These are phyloP conservation scores for Coboldia fuscipes DNA, from an alignment of 1,140 invertebrate species.

Conservation along the genomic window DNA sequence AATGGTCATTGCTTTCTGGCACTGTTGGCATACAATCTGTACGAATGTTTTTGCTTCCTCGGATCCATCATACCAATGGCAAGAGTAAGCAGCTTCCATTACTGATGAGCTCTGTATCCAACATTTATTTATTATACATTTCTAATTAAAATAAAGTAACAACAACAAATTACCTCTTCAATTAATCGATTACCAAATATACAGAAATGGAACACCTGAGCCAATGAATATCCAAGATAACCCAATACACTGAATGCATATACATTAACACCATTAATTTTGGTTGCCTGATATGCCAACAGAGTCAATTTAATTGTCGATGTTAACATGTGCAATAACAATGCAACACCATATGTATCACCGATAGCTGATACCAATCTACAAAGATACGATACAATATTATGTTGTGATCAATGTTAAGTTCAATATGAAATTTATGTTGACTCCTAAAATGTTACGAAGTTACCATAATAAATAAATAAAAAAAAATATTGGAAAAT, in stretches of 20 bases:
- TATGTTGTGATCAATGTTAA: background rate
- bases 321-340: slow-evolving; percentile 61
- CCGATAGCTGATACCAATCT: slow-evolving; percentile 57
- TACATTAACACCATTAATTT: slow-evolving; percentile 49
- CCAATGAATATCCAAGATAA: slow-evolving; percentile 54
- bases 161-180: slow-evolving; percentile 39
- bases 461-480: too few species aligned
- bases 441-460: background rate
- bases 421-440: background rate
- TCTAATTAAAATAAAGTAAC: background rate
- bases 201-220: slow-evolving; percentile 66
- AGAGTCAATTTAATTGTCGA: slow-evolving; percentile 62
- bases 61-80: slow-evolving; percentile 71
- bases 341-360: slow-evolving; percentile 55
- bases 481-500: too few species aligned
- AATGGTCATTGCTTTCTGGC: slow-evolving; percentile 67
- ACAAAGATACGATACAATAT: slow-evolving; percentile 7
- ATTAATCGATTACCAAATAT: slow-evolving; percentile 66
- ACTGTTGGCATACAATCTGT: slow-evolving; percentile 75
- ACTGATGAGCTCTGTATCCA: slow-evolving; percentile 53
- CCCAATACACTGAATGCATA: slow-evolving; percentile 55
- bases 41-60: slow-evolving; percentile 75
- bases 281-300: slow-evolving; percentile 65
- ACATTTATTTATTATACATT: background rate
- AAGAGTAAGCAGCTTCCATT: slow-evolving; percentile 72